These are phyloP conservation scores for Petrocephalus sullivani DNA, from an alignment of 2,797 vertebrate species.

Conservation along the genomic window DNA sequence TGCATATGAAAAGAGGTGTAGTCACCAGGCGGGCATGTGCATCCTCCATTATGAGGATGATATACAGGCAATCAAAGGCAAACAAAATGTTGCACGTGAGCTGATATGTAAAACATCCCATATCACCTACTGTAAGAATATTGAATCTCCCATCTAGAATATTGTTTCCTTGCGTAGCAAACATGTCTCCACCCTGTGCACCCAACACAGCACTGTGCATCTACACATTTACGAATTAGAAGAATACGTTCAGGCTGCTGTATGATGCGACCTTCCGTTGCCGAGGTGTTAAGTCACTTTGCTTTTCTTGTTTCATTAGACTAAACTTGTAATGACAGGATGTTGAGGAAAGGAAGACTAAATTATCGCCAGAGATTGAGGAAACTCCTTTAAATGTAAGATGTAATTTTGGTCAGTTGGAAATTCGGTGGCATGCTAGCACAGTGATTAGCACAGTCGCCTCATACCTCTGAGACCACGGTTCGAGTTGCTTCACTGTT, in stretches of 20 bases:
- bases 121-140: neutral
- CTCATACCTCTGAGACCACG: neutral
- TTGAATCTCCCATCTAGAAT: neutral
- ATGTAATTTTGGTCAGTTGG: neutral
- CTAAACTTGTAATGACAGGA: neutral
- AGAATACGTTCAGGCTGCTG: neutral
- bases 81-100: neutral
- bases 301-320: neutral
- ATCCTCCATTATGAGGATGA: neutral
- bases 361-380: neutral
- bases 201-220: neutral
- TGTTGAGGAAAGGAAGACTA: neutral
- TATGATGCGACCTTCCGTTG: too few relatives aligned
- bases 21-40: neutral
- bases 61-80: neutral
- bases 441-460: neutral
- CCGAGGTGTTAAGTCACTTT: neutral
- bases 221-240: neutral
- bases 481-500: neutral
- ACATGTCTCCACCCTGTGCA: neutral
- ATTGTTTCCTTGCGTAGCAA: neutral
- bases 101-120: neutral
- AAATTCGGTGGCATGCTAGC: neutral
- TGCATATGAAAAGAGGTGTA: neutral
- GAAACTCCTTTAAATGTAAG: neutral